Percentiles rank a stretch among this genome's conserved stretches.
phyloP scores from a whole-genome alignment of 2,888 invertebrate genomes.

The Mayetiola destructor region DNA sequence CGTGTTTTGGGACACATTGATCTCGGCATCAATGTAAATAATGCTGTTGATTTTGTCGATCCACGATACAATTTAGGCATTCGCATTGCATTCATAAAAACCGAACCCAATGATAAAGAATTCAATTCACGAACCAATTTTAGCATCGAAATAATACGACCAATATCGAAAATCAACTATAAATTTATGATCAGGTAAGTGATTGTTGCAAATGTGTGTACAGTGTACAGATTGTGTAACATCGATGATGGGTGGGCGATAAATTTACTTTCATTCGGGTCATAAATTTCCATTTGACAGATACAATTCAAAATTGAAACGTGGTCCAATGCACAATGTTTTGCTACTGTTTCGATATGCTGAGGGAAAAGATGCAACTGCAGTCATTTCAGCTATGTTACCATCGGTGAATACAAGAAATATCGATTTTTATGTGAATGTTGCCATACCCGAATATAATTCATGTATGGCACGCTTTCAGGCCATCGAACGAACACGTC shows the following conservation, averaged over 20 bases:
- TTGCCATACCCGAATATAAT: constrained; percentile 58
- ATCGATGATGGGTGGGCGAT: no score
- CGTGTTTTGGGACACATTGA: constrained; percentile 49
- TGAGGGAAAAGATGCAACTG: constrained; percentile 43
- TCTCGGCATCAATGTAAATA: constrained; percentile 51
- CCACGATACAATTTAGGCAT: constrained; percentile 45
- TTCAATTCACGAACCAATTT: constrained; percentile 39
- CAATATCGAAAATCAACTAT: constrained; percentile 51
- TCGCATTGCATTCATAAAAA: constrained; percentile 44
- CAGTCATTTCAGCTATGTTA: constrained; percentile 42
- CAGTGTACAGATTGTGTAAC: not conserved
- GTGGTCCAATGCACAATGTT: constrained; percentile 41
- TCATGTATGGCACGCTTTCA: constrained; percentile 51
- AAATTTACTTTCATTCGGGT: no score
- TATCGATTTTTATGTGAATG: constrained; percentile 53
- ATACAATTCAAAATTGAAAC: constrained; percentile 34
- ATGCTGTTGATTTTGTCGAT: constrained; percentile 44
- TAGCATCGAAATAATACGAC: constrained; percentile 47
- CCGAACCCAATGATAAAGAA: constrained; percentile 44
- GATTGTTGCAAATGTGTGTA: not conserved
- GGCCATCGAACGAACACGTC: constrained; percentile 46
- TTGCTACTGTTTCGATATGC: constrained; percentile 41
- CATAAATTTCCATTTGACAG: constrained; percentile 21
- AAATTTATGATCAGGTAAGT: constrained; percentile 40
- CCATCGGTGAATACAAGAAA: constrained; percentile 52